Evolutionary conservation across 2,888 invertebrate genomes (phyloP).

Genomic region (Drosophila meridiana): DNA sequence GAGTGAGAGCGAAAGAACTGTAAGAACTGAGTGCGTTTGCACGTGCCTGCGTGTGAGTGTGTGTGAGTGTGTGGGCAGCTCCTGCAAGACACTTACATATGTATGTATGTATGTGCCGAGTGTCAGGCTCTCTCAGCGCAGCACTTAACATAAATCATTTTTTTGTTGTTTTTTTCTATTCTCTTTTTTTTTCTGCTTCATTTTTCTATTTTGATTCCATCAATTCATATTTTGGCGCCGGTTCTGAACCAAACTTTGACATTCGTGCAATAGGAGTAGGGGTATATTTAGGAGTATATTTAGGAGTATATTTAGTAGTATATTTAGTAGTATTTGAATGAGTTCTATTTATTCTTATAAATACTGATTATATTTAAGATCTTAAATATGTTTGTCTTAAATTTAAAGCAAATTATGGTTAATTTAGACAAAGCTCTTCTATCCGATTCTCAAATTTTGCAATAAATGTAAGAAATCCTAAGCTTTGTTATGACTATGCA

Average conservation of each 20-base stretch:
- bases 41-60: neutral
- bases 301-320: neutral
- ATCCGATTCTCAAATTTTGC: neutral
- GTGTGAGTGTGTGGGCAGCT: conserved; percentile 18
- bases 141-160: conserved; percentile 43
- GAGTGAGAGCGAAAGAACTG: conserved; percentile 17
- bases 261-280: conserved; percentile 19
- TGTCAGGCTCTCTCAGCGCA: conserved; percentile 30
- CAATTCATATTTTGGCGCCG: conserved; percentile 46
- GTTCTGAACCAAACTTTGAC: conserved; percentile 31
- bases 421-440: neutral
- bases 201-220: conserved; percentile 39
- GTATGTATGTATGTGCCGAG: conserved; percentile 1
- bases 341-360: neutral
- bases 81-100: conserved; percentile 26
- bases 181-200: conserved; percentile 11
- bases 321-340: neutral
- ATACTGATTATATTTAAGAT: neutral
- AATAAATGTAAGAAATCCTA: neutral
- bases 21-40: conserved; percentile 34
- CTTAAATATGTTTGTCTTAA: neutral
- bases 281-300: neutral
- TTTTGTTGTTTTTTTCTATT: neutral
- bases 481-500: neutral
- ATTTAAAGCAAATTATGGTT: no score